A percentile compares a stretch with the other conserved stretches of the same genome.
Conservation (phyloP, 2,888 invertebrate species). For the Drosophila aldrichi region DNA sequence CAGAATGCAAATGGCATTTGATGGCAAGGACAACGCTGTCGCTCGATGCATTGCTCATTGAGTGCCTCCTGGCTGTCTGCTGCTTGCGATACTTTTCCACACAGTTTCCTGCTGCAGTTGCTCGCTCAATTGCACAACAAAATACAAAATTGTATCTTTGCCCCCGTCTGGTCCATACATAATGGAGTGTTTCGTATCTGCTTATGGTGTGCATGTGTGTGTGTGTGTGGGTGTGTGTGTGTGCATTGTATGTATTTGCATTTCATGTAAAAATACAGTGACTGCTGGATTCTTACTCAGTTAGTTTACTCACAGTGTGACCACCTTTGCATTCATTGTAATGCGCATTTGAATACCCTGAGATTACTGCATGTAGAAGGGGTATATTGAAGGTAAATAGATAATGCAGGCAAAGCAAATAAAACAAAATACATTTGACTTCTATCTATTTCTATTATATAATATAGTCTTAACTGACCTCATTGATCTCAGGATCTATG, state of each 20-base stretch:
- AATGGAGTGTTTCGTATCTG: slow-evolving; percentile 45
- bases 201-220: not conserved
- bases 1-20: slow-evolving; percentile 59
- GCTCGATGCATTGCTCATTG: slow-evolving; percentile 65
- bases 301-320: slow-evolving; percentile 31
- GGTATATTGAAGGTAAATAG: not conserved
- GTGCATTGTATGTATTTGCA: slow-evolving; percentile 9
- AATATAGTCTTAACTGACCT: not conserved
- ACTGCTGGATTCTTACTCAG: slow-evolving; percentile 41
- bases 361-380: not conserved
- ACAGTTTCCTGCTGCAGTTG: slow-evolving; percentile 70
- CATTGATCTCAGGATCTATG: not conserved
- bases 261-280: slow-evolving; percentile 31
- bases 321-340: slow-evolving; percentile 8
- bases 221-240: slow-evolving; percentile 19
- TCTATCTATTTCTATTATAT: not conserved
- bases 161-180: slow-evolving; percentile 47
- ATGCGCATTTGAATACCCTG: slow-evolving; percentile 26
- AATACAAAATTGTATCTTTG: slow-evolving; percentile 61
- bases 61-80: slow-evolving; percentile 48
- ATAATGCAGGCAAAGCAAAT: not conserved
- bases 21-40: slow-evolving; percentile 58
- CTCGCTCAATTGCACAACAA: slow-evolving; percentile 80
- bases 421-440: no score
- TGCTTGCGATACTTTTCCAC: slow-evolving; percentile 38